A percentile compares a stretch with the other conserved stretches of the same genome.
Evolutionary conservation across 2,797 vertebrate genomes (phyloP).

Genomic region (Danionella dracula): DNA sequence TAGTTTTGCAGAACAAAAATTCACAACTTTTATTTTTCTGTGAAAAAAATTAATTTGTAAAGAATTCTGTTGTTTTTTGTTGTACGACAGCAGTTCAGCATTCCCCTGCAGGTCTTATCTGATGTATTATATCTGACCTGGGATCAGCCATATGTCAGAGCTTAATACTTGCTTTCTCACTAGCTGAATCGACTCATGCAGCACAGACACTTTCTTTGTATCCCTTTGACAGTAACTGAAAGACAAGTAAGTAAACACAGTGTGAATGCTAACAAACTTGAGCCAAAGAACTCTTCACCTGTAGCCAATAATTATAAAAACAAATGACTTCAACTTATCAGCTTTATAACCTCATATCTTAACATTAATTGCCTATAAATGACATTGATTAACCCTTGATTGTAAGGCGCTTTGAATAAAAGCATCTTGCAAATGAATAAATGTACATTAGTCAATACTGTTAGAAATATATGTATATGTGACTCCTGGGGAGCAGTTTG

Average conservation of each 20-base stretch:
- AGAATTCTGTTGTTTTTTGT: no score
- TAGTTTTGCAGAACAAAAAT: no score
- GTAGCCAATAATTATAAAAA: neutral
- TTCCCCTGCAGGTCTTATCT: neutral
- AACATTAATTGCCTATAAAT: no score
- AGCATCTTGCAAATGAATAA: no score
- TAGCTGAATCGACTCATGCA: neutral
- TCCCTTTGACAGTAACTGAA: neutral
- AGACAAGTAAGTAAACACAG: neutral
- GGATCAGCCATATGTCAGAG: neutral
- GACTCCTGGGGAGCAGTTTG: no score
- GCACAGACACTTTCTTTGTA: constrained; percentile 8
- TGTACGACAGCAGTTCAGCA: no score
- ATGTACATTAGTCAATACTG: no score
- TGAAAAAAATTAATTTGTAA: no score
- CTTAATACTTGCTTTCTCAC: neutral
- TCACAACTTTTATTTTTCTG: no score
- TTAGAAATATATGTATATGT: no score
- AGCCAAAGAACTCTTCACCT: neutral
- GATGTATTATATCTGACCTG: neutral
- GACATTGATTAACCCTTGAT: no score
- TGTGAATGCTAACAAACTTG: neutral
- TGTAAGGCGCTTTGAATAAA: no score
- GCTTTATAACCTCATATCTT: neutral
- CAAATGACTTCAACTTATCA: neutral